Percentiles rank a stretch among this genome's conserved stretches.
Evolutionary conservation across 1,140 invertebrate species (phyloP).

Genomic region (Lordiphosa mommai): DNA sequence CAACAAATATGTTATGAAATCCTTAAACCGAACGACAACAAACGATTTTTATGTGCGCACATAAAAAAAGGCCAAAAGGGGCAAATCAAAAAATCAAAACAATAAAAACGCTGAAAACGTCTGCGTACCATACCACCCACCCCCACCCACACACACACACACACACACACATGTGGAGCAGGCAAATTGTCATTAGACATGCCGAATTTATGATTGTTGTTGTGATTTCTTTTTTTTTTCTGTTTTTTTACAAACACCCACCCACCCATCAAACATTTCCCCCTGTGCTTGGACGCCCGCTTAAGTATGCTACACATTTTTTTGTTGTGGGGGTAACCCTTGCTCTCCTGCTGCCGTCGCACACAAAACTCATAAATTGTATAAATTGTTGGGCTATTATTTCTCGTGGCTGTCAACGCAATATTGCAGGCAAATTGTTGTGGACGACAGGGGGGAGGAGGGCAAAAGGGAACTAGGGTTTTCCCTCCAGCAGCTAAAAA

Average conservation of each 20-base stretch:
- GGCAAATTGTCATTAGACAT: slow-evolving; percentile 75
- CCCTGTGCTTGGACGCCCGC: background rate
- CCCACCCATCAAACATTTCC: slow-evolving; percentile 4
- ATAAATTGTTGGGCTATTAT: slow-evolving; percentile 77
- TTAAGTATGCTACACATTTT: slow-evolving; percentile 43
- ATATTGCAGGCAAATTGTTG: slow-evolving; percentile 65
- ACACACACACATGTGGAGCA: slow-evolving; percentile 18
- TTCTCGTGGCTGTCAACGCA: slow-evolving; percentile 75
- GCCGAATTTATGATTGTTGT: slow-evolving; percentile 73
- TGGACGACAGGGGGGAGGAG: slow-evolving; percentile 5
- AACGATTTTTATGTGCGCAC: slow-evolving; percentile 46
- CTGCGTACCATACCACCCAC: background rate
- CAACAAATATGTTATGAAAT: slow-evolving; percentile 26
- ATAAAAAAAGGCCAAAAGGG: slow-evolving; percentile 26
- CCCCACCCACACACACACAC: slow-evolving; percentile 11
- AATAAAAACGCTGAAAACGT: slow-evolving; percentile 43
- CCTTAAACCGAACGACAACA: slow-evolving; percentile 22
- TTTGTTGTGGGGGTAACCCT: slow-evolving; percentile 44
- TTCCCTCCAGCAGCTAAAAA: background rate
- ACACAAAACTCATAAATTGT: slow-evolving; percentile 71
- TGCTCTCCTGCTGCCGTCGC: slow-evolving; percentile 38
- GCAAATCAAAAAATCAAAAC: slow-evolving; percentile 47
- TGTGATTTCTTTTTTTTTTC: slow-evolving; percentile 56
- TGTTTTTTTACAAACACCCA: slow-evolving; percentile 7
- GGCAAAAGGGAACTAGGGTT: background rate